Conservation (phyloP, 2,888 invertebrate genomes). For the Pyrrhia umbra region DNA sequence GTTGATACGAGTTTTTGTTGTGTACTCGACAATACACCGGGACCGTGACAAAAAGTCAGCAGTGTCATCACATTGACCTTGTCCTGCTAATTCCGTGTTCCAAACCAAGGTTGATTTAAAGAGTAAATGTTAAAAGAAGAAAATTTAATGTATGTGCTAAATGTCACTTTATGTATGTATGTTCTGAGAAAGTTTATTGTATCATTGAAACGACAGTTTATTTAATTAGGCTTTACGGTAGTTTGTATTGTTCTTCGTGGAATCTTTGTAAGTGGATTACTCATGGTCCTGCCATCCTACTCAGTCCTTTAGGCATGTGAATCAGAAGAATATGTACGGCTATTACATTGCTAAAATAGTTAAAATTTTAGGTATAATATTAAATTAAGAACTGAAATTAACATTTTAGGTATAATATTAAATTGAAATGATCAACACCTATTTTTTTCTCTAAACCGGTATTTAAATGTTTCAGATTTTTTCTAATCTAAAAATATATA, state of each 20-base stretch:
- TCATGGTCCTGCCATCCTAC: neutral
- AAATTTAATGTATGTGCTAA: constrained; percentile 22
- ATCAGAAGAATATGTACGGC: too few species aligned
- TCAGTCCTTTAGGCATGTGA: neutral
- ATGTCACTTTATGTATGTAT: neutral
- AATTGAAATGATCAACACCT: too few species aligned
- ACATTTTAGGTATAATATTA: too few species aligned
- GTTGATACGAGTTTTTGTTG: constrained; percentile 61
- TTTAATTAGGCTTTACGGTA: constrained; percentile 15
- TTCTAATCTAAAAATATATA: too few species aligned
- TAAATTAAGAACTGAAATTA: neutral
- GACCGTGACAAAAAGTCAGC: constrained; percentile 70
- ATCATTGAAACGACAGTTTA: constrained; percentile 7
- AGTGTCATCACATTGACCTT: constrained; percentile 79
- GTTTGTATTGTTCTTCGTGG: constrained; percentile 10
- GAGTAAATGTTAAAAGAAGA: constrained; percentile 18
- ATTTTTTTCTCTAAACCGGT: too few species aligned
- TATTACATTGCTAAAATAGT: too few species aligned
- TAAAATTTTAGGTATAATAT: too few species aligned
- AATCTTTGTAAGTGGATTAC: constrained; percentile 6
- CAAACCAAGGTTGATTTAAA: constrained; percentile 71
- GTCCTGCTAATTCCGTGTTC: constrained; percentile 78
- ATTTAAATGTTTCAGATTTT: too few species aligned
- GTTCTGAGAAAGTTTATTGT: constrained; percentile 2
- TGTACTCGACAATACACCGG: constrained; percentile 61